Percentiles rank a stretch among this genome's conserved stretches.
Evolutionary conservation across 2,113 vertebrate genomes (phyloP).

Genomic region (Clupea harengus): DNA sequence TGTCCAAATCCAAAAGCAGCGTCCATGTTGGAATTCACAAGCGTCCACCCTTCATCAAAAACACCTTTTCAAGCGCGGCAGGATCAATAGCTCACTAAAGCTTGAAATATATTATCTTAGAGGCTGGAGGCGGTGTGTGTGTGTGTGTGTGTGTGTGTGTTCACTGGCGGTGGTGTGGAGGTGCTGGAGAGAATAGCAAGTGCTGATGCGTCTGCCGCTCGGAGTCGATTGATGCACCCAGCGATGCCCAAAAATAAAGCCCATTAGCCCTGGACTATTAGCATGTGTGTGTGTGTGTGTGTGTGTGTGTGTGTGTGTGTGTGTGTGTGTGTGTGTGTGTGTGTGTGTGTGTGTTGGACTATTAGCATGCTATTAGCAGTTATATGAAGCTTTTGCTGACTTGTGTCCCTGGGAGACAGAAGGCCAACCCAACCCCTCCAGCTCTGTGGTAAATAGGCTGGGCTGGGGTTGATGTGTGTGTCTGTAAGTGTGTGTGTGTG

Average conservation of each 20-base stretch:
- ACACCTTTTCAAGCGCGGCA: slow-evolving; percentile 52
- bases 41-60: slow-evolving; percentile 61
- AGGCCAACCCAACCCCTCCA: slow-evolving; percentile 16
- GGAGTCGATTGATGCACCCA: slow-evolving; percentile 45
- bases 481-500: too few species aligned
- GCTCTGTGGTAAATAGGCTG: too few species aligned
- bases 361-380: slow-evolving; percentile 55
- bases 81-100: slow-evolving; percentile 74
- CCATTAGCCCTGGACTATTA: slow-evolving; percentile 42
- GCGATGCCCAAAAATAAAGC: slow-evolving; percentile 46
- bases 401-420: slow-evolving; percentile 31
- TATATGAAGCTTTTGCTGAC: slow-evolving; percentile 38
- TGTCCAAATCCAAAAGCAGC: slow-evolving; percentile 56
- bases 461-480: too few species aligned
- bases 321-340: too few species aligned
- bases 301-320: too few species aligned
- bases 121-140: slow-evolving; percentile 40
- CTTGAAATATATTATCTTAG: slow-evolving; percentile 76
- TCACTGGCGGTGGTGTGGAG: neutral
- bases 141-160: too few species aligned
- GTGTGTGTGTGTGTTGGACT: too few species aligned
- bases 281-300: too few species aligned
- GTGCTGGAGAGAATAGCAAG: slow-evolving; percentile 50
- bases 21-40: slow-evolving; percentile 67
- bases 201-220: slow-evolving; percentile 32